Percentiles rank a stretch among this genome's conserved stretches.
These are phyloP conservation scores for Charina bottae DNA, from an alignment of 2,113 vertebrate genomes.

Conservation along the genomic window DNA sequence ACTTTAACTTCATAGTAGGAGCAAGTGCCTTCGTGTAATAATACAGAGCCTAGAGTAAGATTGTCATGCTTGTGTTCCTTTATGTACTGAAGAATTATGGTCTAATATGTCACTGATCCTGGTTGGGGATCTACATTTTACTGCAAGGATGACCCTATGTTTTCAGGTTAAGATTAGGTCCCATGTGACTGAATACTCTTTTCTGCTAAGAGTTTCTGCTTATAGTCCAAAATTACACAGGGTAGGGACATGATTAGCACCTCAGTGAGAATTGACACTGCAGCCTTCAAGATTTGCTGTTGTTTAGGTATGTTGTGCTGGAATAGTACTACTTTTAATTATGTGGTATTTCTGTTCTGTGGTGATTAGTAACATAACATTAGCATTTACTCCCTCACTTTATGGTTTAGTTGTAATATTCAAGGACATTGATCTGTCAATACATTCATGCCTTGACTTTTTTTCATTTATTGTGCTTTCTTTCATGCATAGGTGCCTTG, in stretches of 20 bases:
- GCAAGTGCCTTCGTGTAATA: not conserved
- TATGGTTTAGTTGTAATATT: constrained; percentile 13
- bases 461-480: constrained; percentile 68
- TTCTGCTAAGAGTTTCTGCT: not conserved
- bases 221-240: not conserved
- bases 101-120: not conserved
- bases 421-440: constrained; percentile 27
- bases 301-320: not conserved
- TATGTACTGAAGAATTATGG: not conserved
- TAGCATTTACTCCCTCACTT: not conserved
- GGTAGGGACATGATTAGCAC: not conserved
- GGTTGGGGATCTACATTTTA: not conserved
- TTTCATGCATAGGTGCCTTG: constrained; percentile 88
- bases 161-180: not conserved
- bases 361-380: not conserved
- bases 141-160: not conserved
- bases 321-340: not conserved
- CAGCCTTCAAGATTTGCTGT: not conserved
- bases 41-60: not conserved
- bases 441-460: constrained; percentile 26
- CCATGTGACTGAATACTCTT: not conserved
- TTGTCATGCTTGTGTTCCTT: not conserved
- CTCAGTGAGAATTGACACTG: not conserved
- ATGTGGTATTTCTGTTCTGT: not conserved
- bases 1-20: not conserved